These are phyloP conservation scores for Caenorhabditis sp. DNA, from an alignment of 2,888 invertebrate genomes.

Conservation along the genomic window DNA sequence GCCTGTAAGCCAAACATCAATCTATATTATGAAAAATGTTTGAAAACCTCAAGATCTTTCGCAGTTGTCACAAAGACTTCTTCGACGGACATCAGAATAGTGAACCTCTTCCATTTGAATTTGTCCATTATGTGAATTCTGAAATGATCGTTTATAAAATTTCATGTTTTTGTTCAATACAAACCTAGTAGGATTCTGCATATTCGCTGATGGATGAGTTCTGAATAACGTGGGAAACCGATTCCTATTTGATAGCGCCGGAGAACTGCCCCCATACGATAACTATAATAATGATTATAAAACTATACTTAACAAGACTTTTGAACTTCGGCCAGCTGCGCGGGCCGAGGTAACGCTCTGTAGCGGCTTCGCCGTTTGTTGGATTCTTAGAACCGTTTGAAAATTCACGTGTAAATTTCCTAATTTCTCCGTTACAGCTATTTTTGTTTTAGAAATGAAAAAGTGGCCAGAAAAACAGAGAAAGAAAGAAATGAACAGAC, in stretches of 20 bases:
- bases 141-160: slow-evolving; percentile 88
- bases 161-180: too few species aligned
- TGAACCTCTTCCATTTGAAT: slow-evolving; percentile 96
- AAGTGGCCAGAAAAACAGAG: too few species aligned
- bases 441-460: too few species aligned
- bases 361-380: too few species aligned
- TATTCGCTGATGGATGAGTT: slow-evolving; percentile 98
- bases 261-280: slow-evolving; percentile 98
- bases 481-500: too few species aligned
- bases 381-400: too few species aligned
- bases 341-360: too few species aligned
- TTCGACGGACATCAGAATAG: slow-evolving; percentile 97
- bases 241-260: slow-evolving; percentile 95
- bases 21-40: not conserved
- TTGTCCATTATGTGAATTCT: slow-evolving; percentile 95
- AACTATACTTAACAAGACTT: not conserved
- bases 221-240: slow-evolving; percentile 98
- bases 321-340: not conserved
- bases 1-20: slow-evolving; percentile 80
- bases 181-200: slow-evolving; percentile 84
- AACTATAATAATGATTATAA: slow-evolving; percentile 83
- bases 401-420: too few species aligned
- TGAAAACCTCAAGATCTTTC: slow-evolving; percentile 89
- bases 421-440: too few species aligned
- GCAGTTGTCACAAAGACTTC: slow-evolving; percentile 89